These are phyloP conservation scores for Neosalanx taihuensis DNA, from an alignment of 2,797 vertebrate species.

Conservation along the genomic window DNA sequence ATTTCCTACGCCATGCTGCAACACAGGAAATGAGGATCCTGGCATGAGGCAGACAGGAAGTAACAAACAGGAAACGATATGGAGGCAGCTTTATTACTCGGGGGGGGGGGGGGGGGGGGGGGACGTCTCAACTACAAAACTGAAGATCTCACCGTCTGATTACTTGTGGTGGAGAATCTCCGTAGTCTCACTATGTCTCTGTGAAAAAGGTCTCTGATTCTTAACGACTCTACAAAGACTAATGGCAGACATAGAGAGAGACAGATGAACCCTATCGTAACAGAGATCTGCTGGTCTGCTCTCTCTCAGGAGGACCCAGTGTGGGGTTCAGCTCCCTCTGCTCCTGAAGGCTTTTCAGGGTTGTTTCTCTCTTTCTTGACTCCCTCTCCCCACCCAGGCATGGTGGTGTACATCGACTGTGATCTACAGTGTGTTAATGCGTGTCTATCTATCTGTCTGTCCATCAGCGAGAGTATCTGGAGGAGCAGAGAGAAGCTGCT, in stretches of 20 bases:
- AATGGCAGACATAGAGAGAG: neutral
- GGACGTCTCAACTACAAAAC: too few relatives aligned
- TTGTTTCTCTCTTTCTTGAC: neutral
- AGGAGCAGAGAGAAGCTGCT: neutral
- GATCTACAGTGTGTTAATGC: neutral
- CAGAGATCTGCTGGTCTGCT: neutral
- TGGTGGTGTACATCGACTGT: neutral
- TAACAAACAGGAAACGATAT: neutral
- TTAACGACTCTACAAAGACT: neutral
- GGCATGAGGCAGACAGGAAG: neutral
- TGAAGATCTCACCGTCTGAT: neutral
- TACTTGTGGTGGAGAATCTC: neutral
- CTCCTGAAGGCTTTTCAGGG: neutral
- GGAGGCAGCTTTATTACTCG: neutral
- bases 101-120: too few relatives aligned
- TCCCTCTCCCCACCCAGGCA: neutral
- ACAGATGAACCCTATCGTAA: neutral
- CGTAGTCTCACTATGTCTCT: neutral
- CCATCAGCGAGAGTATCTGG: constrained; percentile 3
- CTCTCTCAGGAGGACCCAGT: too few relatives aligned
- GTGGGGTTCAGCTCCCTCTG: neutral
- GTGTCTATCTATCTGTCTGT: neutral
- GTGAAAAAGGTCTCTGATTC: neutral
- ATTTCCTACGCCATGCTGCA: neutral
- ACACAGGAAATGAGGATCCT: constrained; percentile 12